phyloP scores from a whole-genome alignment of 2,797 vertebrate species.

The Lacerta agilis region DNA sequence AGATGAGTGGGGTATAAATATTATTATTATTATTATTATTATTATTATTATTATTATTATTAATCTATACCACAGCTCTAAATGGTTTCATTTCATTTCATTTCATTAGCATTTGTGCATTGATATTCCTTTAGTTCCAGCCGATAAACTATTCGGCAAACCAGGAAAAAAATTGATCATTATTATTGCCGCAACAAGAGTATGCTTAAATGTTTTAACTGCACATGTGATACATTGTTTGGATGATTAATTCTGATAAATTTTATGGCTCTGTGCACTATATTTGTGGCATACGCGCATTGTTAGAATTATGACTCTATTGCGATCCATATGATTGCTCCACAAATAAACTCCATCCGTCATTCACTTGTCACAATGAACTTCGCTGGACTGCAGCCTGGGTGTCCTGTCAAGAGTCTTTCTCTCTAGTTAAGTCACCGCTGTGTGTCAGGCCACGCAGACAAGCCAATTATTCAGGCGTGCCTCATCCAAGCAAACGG shows the following conservation, averaged over 20 bases:
- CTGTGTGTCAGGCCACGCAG: background rate
- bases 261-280: background rate
- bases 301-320: background rate
- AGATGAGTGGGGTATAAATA: no score
- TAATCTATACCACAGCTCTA: no score
- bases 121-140: background rate
- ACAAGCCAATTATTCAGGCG: constrained; percentile 40
- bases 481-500: constrained; percentile 13
- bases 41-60: no score
- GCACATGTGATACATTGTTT: background rate
- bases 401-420: background rate
- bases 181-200: background rate
- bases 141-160: background rate
- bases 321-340: background rate
- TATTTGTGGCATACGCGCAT: background rate
- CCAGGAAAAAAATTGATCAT: background rate
- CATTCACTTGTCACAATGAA: background rate
- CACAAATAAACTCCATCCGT: background rate
- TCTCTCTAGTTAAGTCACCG: background rate
- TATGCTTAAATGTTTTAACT: background rate
- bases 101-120: background rate
- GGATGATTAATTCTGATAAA: background rate
- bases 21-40: no score
- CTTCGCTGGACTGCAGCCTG: background rate
- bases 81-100: no score